Percentiles rank a stretch among this genome's conserved stretches.
These are phyloP conservation scores for Harpegnathos saltator DNA, from an alignment of 1,140 invertebrate genomes.

Conservation along the genomic window DNA sequence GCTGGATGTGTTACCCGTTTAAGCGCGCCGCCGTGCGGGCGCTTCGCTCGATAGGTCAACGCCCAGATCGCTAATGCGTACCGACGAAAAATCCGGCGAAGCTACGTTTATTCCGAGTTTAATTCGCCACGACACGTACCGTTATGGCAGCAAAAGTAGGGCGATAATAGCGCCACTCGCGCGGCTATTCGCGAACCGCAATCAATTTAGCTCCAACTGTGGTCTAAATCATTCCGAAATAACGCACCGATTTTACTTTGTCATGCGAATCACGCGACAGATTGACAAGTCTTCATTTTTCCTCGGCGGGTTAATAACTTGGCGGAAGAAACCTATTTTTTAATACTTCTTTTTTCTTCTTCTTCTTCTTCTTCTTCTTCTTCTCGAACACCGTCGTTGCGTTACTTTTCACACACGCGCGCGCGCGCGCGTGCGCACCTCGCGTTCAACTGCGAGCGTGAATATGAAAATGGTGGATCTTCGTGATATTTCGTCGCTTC, in stretches of 20 bases:
- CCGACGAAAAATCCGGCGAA: background rate
- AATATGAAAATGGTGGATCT: too few species aligned
- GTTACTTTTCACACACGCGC: too few species aligned
- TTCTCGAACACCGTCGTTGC: too few species aligned
- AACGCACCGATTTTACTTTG: constrained; percentile 19
- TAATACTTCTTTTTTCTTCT: too few species aligned
- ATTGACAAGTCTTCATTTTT: background rate
- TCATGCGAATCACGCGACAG: background rate
- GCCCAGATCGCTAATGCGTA: background rate
- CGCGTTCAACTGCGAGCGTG: too few species aligned
- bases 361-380: too few species aligned
- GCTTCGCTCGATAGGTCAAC: too few species aligned
- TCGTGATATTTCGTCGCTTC: too few species aligned
- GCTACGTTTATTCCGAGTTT: constrained; percentile 27
- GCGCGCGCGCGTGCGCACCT: too few species aligned
- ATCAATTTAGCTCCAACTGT: constrained; percentile 29
- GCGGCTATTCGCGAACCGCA: constrained; percentile 32
- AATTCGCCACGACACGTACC: constrained; percentile 26
- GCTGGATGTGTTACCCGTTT: too few species aligned
- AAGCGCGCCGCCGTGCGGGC: too few species aligned
- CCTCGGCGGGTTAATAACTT: background rate
- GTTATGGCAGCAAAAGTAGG: constrained; percentile 5
- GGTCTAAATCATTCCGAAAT: background rate
- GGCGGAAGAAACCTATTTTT: too few species aligned
- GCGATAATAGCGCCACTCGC: constrained; percentile 27